Evolutionary conservation across 2,797 vertebrate genomes (phyloP), one percentile per base, ranked within the genome.

Genomic region (Alauda arvensis): DNA sequence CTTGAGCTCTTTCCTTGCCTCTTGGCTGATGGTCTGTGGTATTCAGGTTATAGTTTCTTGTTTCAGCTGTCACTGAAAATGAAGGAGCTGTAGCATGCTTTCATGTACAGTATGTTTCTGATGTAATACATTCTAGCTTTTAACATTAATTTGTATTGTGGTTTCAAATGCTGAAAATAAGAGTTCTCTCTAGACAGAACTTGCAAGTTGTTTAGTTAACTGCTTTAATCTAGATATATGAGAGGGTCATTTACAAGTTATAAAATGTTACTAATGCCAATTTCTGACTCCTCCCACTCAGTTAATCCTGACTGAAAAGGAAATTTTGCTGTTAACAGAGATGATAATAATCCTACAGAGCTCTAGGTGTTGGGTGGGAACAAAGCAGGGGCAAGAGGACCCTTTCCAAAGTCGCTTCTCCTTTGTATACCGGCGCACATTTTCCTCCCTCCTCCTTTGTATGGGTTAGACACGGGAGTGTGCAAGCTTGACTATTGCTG

Each of bases 1-100:
- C 68, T 52, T 86, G 53, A 51, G 78, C 42, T 84, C 34, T 65
- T 68, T 66, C 53, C 20, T 51, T 84, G 77, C 62, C 75, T 86
- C 77, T 71, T 83, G 84, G 65, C 80, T 88, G 66, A 78, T 65
- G 81, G 40, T 91, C 67, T 77, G 74, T 72, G 89, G 39, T 66
- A 48, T 89, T 88, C 87, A 66, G 43, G 28, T 92, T 95, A 19
- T 26, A 53, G 92, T 92, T 95, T 92, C 57, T 43, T 89, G 57
- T 94, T 95, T 93, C 68, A 87, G 57, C 46, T 87, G 51, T 83
- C 49, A 68, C 75, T 80, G n/a, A 81, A 88, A 84, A 81, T 23
- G 46, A 65, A 89, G 67, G 84, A 85, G 33, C 92, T 72, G 37
- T 56, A 84, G 43, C 39, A 40, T 48, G 48, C 42, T 63, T 88